A percentile compares a stretch with the other conserved stretches of the same genome.
Evolutionary conservation across 2,797 vertebrate genomes (phyloP).

Genomic region (Taeniopygia guttata): DNA sequence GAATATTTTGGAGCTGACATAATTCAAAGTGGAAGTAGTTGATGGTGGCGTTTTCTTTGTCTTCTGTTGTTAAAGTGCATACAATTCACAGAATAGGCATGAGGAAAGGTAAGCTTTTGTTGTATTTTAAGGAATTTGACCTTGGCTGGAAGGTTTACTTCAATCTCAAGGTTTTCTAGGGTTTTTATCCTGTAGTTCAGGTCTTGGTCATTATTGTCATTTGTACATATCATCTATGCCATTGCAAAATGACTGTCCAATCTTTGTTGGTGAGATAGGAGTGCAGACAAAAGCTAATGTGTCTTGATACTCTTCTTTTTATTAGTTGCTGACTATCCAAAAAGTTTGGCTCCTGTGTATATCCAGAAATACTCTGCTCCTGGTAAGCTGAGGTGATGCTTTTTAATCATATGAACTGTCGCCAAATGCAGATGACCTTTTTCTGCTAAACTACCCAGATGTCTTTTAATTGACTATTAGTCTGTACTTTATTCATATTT

Average conservation of each 20-base stretch:
- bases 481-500: neutral
- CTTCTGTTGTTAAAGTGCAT: neutral
- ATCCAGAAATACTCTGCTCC: neutral
- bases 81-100: neutral
- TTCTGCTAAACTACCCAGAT: neutral
- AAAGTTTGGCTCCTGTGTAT: neutral
- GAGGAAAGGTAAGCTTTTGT: neutral
- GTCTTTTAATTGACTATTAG: neutral
- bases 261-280: neutral
- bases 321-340: neutral
- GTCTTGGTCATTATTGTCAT: neutral
- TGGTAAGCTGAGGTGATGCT: neutral
- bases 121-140: neutral
- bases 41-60: neutral
- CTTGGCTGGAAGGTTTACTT: neutral
- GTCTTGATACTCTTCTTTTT: neutral
- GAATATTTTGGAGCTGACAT: neutral
- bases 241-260: neutral
- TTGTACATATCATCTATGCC: neutral
- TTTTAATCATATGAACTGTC: neutral
- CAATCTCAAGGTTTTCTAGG: neutral
- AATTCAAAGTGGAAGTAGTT: neutral
- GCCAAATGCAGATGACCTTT: neutral
- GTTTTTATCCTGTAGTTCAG: neutral
- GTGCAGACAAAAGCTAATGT: neutral